These are phyloP conservation scores for Elymnias hypermnestra DNA, from an alignment of 1,140 invertebrate species.

Conservation along the genomic window DNA sequence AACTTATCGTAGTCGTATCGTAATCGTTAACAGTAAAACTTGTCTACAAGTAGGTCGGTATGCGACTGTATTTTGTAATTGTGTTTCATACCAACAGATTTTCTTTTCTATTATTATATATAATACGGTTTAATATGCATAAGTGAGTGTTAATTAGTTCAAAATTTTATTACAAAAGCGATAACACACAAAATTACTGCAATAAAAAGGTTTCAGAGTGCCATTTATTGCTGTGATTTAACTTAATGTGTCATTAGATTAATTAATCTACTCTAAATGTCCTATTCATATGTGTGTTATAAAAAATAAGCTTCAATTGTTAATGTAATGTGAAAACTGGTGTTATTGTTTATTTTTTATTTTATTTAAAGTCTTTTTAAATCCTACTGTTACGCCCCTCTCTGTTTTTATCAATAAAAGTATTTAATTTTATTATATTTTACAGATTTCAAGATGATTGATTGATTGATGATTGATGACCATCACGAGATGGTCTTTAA, in stretches of 20 bases:
- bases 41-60: conserved; percentile 34
- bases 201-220: background rate
- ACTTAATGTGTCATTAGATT: background rate
- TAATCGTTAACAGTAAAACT: background rate
- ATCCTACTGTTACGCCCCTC: too few relatives aligned
- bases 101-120: background rate
- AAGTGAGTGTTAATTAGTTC: background rate
- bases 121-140: background rate
- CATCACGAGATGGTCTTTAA: too few relatives aligned
- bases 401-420: too few relatives aligned
- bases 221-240: too few relatives aligned
- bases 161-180: conserved; percentile 1
- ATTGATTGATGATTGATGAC: too few relatives aligned
- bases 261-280: background rate
- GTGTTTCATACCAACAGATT: conserved; percentile 5
- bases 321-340: too few relatives aligned
- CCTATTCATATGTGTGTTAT: background rate
- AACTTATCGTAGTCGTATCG: background rate
- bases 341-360: too few relatives aligned
- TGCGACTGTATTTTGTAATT: conserved; percentile 38
- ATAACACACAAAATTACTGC: background rate
- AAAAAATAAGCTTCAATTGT: too few relatives aligned
- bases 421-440: too few relatives aligned
- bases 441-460: too few relatives aligned
- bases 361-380: too few relatives aligned